phyloP scores from a whole-genome alignment of 2,888 invertebrate species.

The Aspidapion aeneum region DNA sequence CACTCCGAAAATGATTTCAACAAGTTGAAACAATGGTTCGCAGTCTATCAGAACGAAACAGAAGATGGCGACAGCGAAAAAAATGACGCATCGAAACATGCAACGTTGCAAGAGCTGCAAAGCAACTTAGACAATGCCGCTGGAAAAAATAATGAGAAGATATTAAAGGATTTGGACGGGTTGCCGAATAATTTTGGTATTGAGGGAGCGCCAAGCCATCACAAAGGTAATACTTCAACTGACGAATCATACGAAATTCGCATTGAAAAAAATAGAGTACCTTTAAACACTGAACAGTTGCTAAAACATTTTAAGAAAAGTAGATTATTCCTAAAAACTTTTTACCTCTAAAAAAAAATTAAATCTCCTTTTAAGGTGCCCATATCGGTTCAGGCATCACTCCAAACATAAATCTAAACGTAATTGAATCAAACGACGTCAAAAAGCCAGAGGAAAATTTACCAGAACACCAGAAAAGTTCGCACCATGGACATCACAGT shows the following conservation, averaged over 20 bases:
- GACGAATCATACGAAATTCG: background rate
- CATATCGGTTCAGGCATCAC: slow-evolving; percentile 41
- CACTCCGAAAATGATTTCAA: slow-evolving; percentile 29
- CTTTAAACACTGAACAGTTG: background rate
- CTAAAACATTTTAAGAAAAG: background rate
- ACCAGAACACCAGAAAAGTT: slow-evolving; percentile 17
- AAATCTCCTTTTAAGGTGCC: slow-evolving; percentile 8
- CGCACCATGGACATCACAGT: slow-evolving; percentile 20
- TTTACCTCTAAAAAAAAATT: background rate
- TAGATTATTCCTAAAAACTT: background rate
- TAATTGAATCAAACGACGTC: slow-evolving; percentile 10
- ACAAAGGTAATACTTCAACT: slow-evolving; percentile 19
- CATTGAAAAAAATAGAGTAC: background rate
- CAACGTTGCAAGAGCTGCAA: background rate
- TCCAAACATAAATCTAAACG: slow-evolving; percentile 13
- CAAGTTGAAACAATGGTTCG: slow-evolving; percentile 32
- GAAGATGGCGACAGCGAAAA: slow-evolving; percentile 16
- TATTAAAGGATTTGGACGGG: slow-evolving; percentile 24
- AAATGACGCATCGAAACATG: slow-evolving; percentile 2
- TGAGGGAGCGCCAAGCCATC: slow-evolving; percentile 37
- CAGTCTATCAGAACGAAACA: slow-evolving; percentile 25
- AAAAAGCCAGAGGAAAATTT: slow-evolving; percentile 19
- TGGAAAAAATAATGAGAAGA: slow-evolving; percentile 27
- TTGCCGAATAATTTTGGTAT: slow-evolving; percentile 36
- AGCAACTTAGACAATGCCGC: background rate